These are phyloP conservation scores for Drosophila borborema DNA, from an alignment of 2,888 invertebrate genomes.

Conservation along the genomic window DNA sequence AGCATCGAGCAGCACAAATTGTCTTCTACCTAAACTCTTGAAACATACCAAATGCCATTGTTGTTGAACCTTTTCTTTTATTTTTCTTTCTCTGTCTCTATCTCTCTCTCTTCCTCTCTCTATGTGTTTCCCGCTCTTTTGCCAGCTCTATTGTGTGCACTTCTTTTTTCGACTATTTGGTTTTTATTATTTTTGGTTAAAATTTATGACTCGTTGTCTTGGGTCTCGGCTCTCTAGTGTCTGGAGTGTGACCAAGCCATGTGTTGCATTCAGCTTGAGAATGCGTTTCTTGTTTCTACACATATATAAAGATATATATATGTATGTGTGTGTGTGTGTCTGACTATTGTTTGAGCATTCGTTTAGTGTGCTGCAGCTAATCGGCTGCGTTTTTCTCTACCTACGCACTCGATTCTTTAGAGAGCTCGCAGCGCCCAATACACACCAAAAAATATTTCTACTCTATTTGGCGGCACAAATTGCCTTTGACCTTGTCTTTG, in stretches of 20 bases:
- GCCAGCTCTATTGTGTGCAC: conserved; percentile 37
- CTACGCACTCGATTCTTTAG: conserved; percentile 45
- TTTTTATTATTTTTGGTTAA: conserved; percentile 76
- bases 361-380: conserved; percentile 65
- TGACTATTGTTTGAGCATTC: conserved; percentile 68
- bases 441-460: conserved; percentile 38
- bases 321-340: not conserved
- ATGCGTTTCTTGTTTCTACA: conserved; percentile 68
- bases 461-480: conserved; percentile 76
- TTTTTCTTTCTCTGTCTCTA: conserved; percentile 41
- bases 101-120: conserved; percentile 17
- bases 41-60: conserved; percentile 59
- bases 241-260: conserved; percentile 66
- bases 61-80: conserved; percentile 53
- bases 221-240: conserved; percentile 30
- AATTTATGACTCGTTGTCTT: conserved; percentile 70
- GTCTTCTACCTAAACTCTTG: conserved; percentile 60
- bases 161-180: conserved; percentile 72
- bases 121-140: not conserved
- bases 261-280: conserved; percentile 65
- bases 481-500: conserved; percentile 73
- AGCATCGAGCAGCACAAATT: conserved; percentile 45
- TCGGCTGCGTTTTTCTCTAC: conserved; percentile 43
- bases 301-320: not conserved
- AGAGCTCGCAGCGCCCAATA: conserved; percentile 26